Conservation (phyloP, 2,888 invertebrate species). For the Ophion obscuratus region DNA sequence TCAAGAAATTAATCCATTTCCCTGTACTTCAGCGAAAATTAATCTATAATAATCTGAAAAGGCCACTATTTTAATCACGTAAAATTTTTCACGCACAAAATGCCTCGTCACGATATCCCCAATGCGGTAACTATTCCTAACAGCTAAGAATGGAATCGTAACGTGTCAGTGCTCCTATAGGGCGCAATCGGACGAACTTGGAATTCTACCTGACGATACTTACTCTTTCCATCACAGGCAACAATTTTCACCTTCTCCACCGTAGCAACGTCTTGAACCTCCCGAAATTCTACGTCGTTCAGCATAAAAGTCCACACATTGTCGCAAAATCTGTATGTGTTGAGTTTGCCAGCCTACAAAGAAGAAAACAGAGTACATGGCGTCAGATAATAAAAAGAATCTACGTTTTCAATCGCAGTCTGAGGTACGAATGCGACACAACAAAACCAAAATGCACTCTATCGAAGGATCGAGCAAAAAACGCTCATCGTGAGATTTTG, state of each 20-base stretch:
- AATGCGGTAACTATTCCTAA: background rate
- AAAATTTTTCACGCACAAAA: too few relatives aligned
- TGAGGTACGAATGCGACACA: background rate
- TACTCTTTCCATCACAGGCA: conserved; percentile 98
- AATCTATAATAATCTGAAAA: too few relatives aligned
- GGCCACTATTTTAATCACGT: too few relatives aligned
- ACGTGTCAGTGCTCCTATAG: too few relatives aligned
- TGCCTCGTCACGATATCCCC: too few relatives aligned
- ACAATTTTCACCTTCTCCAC: conserved; percentile 99
- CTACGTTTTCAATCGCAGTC: background rate
- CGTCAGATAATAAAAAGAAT: background rate
- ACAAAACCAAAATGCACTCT: background rate
- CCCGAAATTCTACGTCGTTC: conserved; percentile 98
- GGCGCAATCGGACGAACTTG: background rate
- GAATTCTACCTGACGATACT: conserved; percentile 80
- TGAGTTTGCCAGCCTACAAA: conserved; percentile 89
- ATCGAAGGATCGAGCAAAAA: background rate
- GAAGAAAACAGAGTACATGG: conserved; percentile 18
- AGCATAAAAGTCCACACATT: conserved; percentile 99
- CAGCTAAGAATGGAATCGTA: background rate
- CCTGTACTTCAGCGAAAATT: too few relatives aligned
- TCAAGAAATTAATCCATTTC: too few relatives aligned
- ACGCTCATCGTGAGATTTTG: background rate
- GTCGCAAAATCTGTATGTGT: conserved; percentile 98
- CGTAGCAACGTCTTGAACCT: conserved; percentile 96